Percentiles rank a stretch among this genome's conserved stretches.
Evolutionary conservation across 2,113 vertebrate species (phyloP).

Genomic region (Gorsachius goisagi): DNA sequence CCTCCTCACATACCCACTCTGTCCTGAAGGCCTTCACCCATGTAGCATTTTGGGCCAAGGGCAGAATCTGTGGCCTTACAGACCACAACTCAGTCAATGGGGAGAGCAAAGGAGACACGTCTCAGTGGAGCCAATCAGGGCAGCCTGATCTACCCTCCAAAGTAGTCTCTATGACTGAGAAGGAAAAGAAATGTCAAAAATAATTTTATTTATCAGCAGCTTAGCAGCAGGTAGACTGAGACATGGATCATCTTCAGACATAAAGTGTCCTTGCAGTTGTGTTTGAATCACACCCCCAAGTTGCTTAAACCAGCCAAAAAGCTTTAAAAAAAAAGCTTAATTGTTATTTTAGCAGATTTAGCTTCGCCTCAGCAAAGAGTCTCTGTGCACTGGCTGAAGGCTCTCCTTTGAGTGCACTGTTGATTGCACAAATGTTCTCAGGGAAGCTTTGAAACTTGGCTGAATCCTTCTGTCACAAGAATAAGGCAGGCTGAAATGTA

Average conservation of each 20-base stretch:
- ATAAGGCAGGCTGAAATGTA: background rate
- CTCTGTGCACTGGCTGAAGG: background rate
- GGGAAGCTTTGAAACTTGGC: background rate
- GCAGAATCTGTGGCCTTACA: background rate
- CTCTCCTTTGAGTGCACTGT: background rate
- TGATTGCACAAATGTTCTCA: background rate
- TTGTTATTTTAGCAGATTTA: background rate
- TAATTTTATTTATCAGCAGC: background rate
- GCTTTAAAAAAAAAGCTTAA: background rate
- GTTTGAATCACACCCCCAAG: accelerated
- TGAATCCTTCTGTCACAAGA: background rate
- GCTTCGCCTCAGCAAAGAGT: background rate
- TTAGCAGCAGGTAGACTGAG: background rate
- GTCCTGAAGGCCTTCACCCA: background rate
- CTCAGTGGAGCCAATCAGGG: background rate
- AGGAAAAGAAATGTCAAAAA: background rate
- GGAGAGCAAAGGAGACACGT: background rate
- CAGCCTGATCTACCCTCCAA: background rate
- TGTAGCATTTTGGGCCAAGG: background rate
- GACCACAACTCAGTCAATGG: background rate
- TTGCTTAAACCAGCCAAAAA: background rate
- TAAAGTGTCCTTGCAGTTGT: background rate
- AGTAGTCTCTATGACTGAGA: background rate
- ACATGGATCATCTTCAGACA: background rate
- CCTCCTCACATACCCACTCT: background rate